phyloP scores from a whole-genome alignment of 2,113 vertebrate genomes.

The Speoplatyrhinus poulsoni region DNA sequence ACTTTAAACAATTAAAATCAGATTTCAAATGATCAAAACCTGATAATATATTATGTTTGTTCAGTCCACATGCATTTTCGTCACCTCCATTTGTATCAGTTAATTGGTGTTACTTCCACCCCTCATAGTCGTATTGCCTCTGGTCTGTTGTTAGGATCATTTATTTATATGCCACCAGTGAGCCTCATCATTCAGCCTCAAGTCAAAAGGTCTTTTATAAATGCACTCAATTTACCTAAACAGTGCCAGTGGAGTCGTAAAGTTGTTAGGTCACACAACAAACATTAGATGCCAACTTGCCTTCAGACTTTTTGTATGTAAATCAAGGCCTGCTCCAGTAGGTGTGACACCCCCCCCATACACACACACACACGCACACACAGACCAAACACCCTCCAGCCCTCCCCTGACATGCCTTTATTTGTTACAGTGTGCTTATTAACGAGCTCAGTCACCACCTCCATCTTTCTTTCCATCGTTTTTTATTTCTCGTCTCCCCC shows the following conservation, averaged over 20 bases:
- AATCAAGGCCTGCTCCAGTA: constrained; percentile 28
- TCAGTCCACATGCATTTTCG: too few species aligned
- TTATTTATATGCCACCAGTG: constrained; percentile 11
- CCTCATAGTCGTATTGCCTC: too few species aligned
- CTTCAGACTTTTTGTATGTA: constrained; percentile 29
- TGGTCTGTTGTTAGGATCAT: constrained; percentile 3
- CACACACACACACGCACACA: constrained; percentile 15
- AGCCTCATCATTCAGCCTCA: constrained; percentile 1
- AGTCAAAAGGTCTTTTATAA: constrained; percentile 25
- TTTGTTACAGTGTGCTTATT: constrained; percentile 65
- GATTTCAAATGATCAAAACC: too few species aligned
- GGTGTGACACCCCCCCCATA: constrained; percentile 23
- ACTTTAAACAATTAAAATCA: too few species aligned
- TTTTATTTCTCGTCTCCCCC: not conserved
- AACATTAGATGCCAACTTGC: constrained; percentile 18
- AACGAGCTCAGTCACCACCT: constrained; percentile 47
- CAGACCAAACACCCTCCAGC: constrained; percentile 20
- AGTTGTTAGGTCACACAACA: constrained; percentile 27
- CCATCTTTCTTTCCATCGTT: constrained; percentile 40
- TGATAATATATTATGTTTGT: too few species aligned
- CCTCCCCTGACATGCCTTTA: constrained; percentile 48
- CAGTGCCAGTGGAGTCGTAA: constrained; percentile 10
- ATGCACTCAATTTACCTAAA: constrained; percentile 19
- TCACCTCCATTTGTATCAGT: too few species aligned
- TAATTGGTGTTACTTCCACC: too few species aligned